Evolutionary conservation across 2,888 invertebrate species (phyloP), one percentile per base, ranked within the genome.

Genomic region (Amiota mariae): DNA sequence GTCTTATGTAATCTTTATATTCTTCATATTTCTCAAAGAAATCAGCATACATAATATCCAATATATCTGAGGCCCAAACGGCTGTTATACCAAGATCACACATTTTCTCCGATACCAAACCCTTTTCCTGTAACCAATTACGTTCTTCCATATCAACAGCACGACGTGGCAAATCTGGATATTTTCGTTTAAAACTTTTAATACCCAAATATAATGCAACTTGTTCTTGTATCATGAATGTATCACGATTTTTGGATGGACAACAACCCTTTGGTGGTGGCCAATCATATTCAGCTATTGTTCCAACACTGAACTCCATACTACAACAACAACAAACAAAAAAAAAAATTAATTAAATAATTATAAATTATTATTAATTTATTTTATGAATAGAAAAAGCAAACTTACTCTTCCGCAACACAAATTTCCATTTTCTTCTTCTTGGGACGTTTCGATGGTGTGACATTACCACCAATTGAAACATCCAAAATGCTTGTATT

Each of bases 11-110:
- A 71, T 94, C 93, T 72, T 95, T 93, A 88, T 95, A 96, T 87
- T 98, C 98, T 89, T 97, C 96, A 88, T 97, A 98, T 87, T 98
- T 98, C 76, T 95, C 95, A 63, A 96, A 97, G 90, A 98, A 99
- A 90, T 99, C 99, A 49, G 95, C 94, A 80, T 95, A 94, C 97
- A 99, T 97, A 73, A 99, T 94, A 87, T 99, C 98, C 80, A 98
- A 91, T 68, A 99, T 96, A 89, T 98, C 98, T 68, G 96, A 95
- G 76, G 96, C 96, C 85, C 94, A 94, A 8, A 98, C 94, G 1
- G 98, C 98, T 1, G 98, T 98, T 79, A 98, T 91, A 87, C 96
- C 98, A 86, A 98, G 92, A 90, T 98, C 98, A 90, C 97, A 97
- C 91, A 97, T 95, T 70, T 95, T 94, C 90, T 98, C 98, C 1